Evolutionary conservation across 2,888 invertebrate genomes (phyloP), one percentile per base, ranked within the genome.

Genomic region (Anthophora plumipes): DNA sequence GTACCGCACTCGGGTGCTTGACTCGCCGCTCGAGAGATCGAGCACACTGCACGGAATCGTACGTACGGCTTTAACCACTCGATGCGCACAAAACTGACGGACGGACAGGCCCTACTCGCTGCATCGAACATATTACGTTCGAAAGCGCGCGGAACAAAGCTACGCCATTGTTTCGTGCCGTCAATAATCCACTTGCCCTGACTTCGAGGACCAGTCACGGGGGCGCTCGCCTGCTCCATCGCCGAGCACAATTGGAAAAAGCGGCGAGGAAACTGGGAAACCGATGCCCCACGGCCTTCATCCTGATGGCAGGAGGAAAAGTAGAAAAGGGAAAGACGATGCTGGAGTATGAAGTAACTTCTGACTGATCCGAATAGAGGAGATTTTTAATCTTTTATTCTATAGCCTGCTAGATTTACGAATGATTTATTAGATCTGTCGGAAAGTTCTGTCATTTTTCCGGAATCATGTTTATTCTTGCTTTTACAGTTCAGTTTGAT

Each of bases 121-220:
- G 85, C 86, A 89, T 87, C 86, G 89, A 91, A 89, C 91, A 90
- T 92, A 92, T 92, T 91, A 91, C 89, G 83, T 87, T 82, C 80
- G 82, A 87, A 89, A 84, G 31, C 85, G 85, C 85, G 85, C 82
- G 87, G 90, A 92, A 91, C 91, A 92, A 92, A 90, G 90, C 90
- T 86, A 74, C 87, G 90, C 90, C 91, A 92, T 92, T 92, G 92
- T 92, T 92, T 92, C 92, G 90, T 88, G 89, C 92, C 91, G 89
- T 91, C 92, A 89, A 91, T 92, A 92, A 92, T 92, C 92, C 92
- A 92, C 92, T 92, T 92, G 91, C 89, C 87, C 88, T 86, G 90
- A 91, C 89, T 90, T 91, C 86, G 89, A 91, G 92, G 89, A 89
- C 88, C 86, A 50, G 43, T 66, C 63, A 67, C 72, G 80, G 78